phyloP scores from a whole-genome alignment of 2,888 invertebrate genomes.

The Nesidiocoris tenuis region DNA sequence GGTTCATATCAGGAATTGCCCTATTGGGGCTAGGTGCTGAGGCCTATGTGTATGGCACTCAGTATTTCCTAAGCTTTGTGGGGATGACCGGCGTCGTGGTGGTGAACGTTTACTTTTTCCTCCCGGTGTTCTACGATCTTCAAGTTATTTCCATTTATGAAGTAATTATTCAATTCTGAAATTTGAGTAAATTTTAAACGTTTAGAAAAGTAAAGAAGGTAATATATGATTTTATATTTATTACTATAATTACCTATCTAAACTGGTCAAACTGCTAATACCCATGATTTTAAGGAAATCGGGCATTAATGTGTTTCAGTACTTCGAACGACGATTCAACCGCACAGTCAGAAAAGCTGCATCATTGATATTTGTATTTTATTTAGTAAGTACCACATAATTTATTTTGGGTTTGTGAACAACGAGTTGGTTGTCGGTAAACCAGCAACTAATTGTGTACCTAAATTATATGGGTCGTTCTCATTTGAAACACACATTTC shows the following conservation, averaged over 20 bases:
- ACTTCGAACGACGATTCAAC: slow-evolving; percentile 64
- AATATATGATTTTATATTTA: no score
- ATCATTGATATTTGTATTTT: slow-evolving; percentile 10
- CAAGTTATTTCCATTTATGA: slow-evolving; percentile 59
- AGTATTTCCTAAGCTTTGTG: slow-evolving; percentile 64
- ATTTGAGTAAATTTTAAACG: no score
- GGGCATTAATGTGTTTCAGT: no score
- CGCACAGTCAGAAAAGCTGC: slow-evolving; percentile 61
- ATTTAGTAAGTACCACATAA: slow-evolving; percentile 31
- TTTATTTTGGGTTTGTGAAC: no score
- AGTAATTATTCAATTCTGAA: no score
- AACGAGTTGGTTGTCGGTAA: slow-evolving; percentile 81
- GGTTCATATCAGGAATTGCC: slow-evolving; percentile 73
- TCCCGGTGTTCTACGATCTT: slow-evolving; percentile 70
- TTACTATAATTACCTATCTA: no score
- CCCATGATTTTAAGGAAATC: no score
- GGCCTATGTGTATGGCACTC: slow-evolving; percentile 73
- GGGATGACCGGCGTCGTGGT: slow-evolving; percentile 58
- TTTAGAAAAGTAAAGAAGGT: no score
- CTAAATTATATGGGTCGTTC: slow-evolving; percentile 73
- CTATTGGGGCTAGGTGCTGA: slow-evolving; percentile 71
- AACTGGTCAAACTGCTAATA: no score
- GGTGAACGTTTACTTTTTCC: slow-evolving; percentile 56
- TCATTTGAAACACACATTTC: no score
- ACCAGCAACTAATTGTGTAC: no score